phyloP scores from a whole-genome alignment of 2,888 invertebrate species.

The Meandrusa payeni region DNA sequence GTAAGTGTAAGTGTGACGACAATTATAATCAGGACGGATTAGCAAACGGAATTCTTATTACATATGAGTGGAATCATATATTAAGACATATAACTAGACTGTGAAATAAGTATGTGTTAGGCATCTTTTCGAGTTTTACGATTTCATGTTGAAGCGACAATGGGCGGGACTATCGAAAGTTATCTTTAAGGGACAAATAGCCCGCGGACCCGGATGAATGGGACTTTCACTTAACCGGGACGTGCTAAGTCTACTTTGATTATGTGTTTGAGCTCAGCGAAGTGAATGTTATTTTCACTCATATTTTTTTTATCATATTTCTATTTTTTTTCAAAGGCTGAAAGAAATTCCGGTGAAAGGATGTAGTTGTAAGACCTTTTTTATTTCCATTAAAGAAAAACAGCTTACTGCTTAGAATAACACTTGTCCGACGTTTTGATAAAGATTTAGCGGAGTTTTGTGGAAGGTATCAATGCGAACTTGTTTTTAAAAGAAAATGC shows the following conservation, averaged over 20 bases:
- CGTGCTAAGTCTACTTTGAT: conserved; percentile 38
- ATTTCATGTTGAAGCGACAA: conserved; percentile 33
- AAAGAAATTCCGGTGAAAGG: conserved; percentile 12
- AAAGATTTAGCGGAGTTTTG: not conserved
- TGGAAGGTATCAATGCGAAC: conserved; percentile 2
- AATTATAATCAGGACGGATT: no score
- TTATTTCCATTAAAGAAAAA: conserved; percentile 12
- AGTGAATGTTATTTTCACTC: conserved; percentile 37
- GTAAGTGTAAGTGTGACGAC: no score
- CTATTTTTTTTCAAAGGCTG: conserved; percentile 16
- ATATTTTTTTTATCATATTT: conserved; percentile 26
- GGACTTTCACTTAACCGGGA: conserved; percentile 38
- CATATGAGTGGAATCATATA: no score
- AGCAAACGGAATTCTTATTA: no score
- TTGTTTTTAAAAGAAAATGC: conserved; percentile 1
- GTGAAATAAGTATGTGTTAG: no score
- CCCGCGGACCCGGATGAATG: conserved; percentile 43
- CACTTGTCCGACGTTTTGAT: conserved; percentile 10
- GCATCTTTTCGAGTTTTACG: no score
- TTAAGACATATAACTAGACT: no score
- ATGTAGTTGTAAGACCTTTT: conserved; percentile 4
- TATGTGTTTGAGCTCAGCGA: conserved; percentile 27
- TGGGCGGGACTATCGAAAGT: conserved; percentile 37
- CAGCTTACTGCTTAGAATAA: conserved; percentile 11
- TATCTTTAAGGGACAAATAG: conserved; percentile 46